Conservation (phyloP, 1,140 invertebrate genomes). For the Sipha flava region DNA sequence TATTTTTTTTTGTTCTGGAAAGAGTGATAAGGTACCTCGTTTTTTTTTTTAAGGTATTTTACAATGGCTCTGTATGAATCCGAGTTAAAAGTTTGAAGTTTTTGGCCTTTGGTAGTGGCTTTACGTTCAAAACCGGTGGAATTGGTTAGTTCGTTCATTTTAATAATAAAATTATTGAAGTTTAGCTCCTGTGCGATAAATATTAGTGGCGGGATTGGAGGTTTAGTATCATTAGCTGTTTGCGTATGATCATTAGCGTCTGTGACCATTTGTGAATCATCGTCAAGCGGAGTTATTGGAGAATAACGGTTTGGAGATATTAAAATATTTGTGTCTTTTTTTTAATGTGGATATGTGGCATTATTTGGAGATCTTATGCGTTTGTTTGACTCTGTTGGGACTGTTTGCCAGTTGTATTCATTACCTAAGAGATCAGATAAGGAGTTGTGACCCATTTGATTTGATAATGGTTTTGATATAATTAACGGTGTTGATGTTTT, state of each 20-base stretch:
- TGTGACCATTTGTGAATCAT: background rate
- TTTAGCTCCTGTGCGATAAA: slow-evolving; percentile 1
- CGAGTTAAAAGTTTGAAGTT: background rate
- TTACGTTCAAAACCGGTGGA: background rate
- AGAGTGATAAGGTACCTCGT: background rate
- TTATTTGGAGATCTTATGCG: background rate
- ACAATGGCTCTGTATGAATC: slow-evolving; percentile 11
- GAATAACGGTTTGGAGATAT: background rate
- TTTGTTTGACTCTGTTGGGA: background rate
- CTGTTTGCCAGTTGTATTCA: background rate
- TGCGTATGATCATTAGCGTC: too few species aligned
- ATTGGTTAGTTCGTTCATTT: background rate
- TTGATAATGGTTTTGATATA: background rate
- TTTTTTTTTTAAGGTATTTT: background rate
- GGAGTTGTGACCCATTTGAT: background rate
- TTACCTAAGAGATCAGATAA: background rate
- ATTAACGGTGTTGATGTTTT: background rate
- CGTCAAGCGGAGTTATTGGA: background rate
- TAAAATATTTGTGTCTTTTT: background rate
- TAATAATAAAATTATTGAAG: background rate
- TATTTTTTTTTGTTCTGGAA: background rate
- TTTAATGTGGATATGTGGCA: background rate
- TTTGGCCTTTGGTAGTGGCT: background rate
- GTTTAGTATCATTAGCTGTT: background rate
- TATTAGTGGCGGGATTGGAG: background rate